Conservation (phyloP, 30 jellyfish, hydroid and myxozoan genomes). For the Aurelia sp. region DNA sequence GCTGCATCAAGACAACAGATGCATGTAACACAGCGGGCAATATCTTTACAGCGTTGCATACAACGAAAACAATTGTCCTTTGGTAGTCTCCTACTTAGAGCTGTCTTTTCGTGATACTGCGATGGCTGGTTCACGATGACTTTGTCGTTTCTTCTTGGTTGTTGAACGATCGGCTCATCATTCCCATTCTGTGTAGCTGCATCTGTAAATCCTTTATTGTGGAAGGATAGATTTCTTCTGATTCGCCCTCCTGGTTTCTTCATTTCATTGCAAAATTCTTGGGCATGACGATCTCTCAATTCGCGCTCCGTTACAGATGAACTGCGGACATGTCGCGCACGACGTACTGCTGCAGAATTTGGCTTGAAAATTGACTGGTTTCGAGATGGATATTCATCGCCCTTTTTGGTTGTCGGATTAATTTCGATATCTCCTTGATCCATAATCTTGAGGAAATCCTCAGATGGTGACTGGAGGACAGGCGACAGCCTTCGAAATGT, state of each 20-base stretch:
- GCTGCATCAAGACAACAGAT: conserved; percentile 83
- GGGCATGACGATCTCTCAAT: no score
- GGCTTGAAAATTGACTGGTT: no score
- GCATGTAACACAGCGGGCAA: conserved; percentile 84
- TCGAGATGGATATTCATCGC: no score
- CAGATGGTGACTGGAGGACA: conserved; percentile 6
- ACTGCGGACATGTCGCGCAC: no score
- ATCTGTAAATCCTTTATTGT: no score
- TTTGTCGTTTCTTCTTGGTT: neutral
- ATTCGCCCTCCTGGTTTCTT: no score
- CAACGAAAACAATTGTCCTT: conserved; percentile 58
- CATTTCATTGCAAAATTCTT: no score
- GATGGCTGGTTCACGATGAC: neutral
- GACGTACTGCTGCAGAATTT: no score
- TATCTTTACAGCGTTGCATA: conserved; percentile 22
- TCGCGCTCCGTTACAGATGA: no score
- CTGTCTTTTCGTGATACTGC: neutral
- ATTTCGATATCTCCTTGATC: neutral
- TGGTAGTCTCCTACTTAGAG: neutral
- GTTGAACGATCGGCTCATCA: neutral
- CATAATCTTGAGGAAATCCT: neutral
- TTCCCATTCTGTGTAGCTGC: no score
- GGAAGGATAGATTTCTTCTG: no score
- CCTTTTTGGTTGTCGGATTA: no score
- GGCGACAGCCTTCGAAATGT: conserved; percentile 4